Percentiles rank a stretch among this genome's conserved stretches.
These are phyloP conservation scores for Lasioglossum figueresi DNA, from an alignment of 2,888 invertebrate genomes.

Conservation along the genomic window DNA sequence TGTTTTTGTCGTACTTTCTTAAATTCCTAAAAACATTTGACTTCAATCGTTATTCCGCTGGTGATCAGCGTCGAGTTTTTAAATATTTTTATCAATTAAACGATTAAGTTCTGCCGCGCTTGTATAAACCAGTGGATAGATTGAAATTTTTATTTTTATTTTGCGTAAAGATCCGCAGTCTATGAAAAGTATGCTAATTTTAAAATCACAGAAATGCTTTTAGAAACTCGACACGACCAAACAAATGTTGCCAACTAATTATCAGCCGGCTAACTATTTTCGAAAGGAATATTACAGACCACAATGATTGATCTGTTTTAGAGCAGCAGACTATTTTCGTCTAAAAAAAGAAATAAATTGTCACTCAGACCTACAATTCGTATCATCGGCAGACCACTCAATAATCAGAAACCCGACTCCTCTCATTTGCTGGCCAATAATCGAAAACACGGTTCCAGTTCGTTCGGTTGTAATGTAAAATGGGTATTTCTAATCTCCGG, in stretches of 20 bases:
- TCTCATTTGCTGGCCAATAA: not conserved
- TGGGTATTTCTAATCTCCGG: not conserved
- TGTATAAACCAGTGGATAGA: no score
- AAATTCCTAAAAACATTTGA: not conserved
- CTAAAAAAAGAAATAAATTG: not conserved
- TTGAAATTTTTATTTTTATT: no score
- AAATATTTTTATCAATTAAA: not conserved
- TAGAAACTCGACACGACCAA: not conserved
- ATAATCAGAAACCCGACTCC: constrained; percentile 16
- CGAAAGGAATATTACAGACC: not conserved
- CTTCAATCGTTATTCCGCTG: not conserved
- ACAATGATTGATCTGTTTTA: not conserved
- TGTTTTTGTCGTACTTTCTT: not conserved
- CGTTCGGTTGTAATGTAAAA: not conserved
- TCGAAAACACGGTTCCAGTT: not conserved
- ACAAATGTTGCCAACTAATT: not conserved
- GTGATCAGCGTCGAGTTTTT: not conserved
- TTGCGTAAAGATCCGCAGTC: no score
- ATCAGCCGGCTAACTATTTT: not conserved
- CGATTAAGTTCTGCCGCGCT: not conserved
- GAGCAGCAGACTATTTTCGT: not conserved
- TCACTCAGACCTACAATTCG: not conserved
- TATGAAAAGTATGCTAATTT: not conserved
- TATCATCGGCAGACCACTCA: not conserved
- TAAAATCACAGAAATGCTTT: not conserved